Conservation (phyloP, 2,888 invertebrate species). For the Andricus curvator region DNA sequence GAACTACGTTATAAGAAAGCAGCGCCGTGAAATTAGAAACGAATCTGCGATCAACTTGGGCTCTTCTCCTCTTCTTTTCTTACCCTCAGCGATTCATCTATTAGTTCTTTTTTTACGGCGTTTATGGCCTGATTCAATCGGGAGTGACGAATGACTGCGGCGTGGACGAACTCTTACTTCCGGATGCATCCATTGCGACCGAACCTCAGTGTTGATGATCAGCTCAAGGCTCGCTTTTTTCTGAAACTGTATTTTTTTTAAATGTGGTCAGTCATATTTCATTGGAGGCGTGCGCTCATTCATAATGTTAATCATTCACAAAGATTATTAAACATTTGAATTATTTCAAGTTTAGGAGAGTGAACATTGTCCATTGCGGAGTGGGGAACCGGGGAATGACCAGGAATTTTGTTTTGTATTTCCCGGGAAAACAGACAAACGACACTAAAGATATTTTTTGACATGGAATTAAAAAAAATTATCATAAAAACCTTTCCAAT, state of each 20-base stretch:
- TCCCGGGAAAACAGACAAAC: no score
- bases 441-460: no score
- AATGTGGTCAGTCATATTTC: not conserved
- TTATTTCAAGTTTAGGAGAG: no score
- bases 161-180: conserved; percentile 56
- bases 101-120: conserved; percentile 53
- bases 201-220: not conserved
- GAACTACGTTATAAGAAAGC: conserved; percentile 19
- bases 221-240: not conserved
- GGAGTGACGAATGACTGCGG: conserved; percentile 62
- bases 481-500: no score
- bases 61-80: conserved; percentile 5
- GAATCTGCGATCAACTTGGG: conserved; percentile 45
- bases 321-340: no score
- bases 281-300: not conserved
- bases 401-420: no score
- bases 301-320: not conserved
- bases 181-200: conserved; percentile 56
- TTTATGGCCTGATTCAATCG: conserved; percentile 64
- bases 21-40: conserved; percentile 54
- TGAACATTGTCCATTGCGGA: no score
- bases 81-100: conserved; percentile 35
- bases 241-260: not conserved
- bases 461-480: no score
- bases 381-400: no score